A percentile compares a stretch with the other conserved stretches of the same genome.
These are phyloP conservation scores for Okamejei kenojei DNA, from an alignment of 2,797 vertebrate species.

Conservation along the genomic window DNA sequence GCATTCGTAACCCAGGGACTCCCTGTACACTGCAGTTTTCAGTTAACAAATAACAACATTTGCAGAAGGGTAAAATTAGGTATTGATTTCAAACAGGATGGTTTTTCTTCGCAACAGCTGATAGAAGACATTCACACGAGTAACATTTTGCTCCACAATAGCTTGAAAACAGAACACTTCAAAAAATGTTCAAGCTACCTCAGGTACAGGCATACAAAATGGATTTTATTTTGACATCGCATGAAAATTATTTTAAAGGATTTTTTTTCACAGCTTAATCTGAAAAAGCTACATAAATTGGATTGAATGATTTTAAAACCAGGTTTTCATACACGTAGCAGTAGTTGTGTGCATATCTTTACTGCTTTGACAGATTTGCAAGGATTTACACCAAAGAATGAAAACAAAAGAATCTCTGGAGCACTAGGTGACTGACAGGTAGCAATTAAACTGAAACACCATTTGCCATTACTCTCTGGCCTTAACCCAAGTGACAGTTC, in stretches of 20 bases:
- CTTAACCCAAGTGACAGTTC: constrained; percentile 11
- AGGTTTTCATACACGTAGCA: neutral
- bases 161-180: neutral
- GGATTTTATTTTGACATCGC: neutral
- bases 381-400: neutral
- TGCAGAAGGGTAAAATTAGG: neutral
- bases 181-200: neutral
- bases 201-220: neutral
- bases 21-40: neutral
- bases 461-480: neutral
- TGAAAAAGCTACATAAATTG: neutral
- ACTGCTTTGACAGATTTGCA: neutral
- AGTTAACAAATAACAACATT: neutral
- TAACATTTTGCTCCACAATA: neutral
- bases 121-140: neutral
- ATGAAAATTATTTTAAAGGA: neutral
- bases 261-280: too few species aligned
- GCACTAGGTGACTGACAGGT: neutral
- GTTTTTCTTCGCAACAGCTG: neutral
- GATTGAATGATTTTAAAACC: neutral
- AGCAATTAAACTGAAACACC: neutral
- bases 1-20: too few species aligned
- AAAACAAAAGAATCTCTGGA: neutral
- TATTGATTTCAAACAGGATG: neutral
- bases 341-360: neutral